These are phyloP conservation scores for Drosophila obscura DNA, from an alignment of 1,140 invertebrate species.

Conservation along the genomic window DNA sequence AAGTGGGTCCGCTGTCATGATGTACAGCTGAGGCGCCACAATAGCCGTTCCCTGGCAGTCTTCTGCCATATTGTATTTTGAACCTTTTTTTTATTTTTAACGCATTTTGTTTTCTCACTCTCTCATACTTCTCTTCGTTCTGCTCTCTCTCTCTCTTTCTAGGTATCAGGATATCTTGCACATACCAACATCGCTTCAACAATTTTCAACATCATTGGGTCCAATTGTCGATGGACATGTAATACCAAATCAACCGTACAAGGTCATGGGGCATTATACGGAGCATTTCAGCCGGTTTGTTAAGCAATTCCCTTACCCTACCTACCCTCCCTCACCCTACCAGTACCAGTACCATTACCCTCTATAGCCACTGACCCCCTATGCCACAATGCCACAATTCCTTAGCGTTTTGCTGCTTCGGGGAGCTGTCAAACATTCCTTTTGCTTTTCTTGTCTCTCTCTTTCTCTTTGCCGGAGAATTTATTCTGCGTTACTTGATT, in stretches of 20 bases:
- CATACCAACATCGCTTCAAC: conserved; percentile 86
- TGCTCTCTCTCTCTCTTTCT: conserved; percentile 71
- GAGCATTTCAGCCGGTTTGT: conserved; percentile 87
- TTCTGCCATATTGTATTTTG: conserved; percentile 37
- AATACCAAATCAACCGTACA: conserved; percentile 90
- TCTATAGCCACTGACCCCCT: background rate
- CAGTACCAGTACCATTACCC: background rate
- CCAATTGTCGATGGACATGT: conserved; percentile 93
- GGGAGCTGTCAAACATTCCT: conserved; percentile 58
- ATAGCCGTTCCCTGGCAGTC: conserved; percentile 1
- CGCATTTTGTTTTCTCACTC: conserved; percentile 47
- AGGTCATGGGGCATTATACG: conserved; percentile 89
- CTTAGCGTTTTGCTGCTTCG: conserved; percentile 34
- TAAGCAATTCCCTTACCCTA: conserved; percentile 70
- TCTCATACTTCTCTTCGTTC: conserved; percentile 34
- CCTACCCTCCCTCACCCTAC: conserved; percentile 31
- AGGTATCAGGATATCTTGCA: conserved; percentile 89
- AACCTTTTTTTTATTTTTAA: conserved; percentile 60
- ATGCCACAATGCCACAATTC: conserved; percentile 21
- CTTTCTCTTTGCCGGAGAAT: conserved; percentile 36
- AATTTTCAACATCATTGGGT: conserved; percentile 90
- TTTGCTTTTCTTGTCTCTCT: conserved; percentile 27
- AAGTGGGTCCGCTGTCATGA: conserved; percentile 69
- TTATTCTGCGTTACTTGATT: conserved; percentile 79
- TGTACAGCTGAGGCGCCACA: conserved; percentile 19